These are phyloP conservation scores for Andrena praecox DNA, from an alignment of 2,888 invertebrate species.

Conservation along the genomic window DNA sequence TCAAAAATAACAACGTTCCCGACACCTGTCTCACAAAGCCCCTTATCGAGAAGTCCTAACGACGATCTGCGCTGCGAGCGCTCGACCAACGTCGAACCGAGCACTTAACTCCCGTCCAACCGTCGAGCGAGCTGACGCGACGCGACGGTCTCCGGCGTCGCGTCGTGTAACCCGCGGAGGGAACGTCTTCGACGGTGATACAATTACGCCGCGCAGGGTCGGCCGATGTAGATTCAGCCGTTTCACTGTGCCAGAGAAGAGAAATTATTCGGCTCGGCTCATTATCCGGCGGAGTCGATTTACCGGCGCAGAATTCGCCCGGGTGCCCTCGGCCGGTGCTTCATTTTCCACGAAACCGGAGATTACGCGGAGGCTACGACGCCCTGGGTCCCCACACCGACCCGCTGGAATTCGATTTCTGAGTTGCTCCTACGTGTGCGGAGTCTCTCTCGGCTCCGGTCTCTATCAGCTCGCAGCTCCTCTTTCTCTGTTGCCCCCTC, in stretches of 20 bases:
- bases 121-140: constrained; percentile 26
- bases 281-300: constrained; percentile 64
- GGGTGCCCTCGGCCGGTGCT: constrained; percentile 46
- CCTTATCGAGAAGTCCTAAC: background rate
- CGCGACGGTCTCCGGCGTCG: background rate
- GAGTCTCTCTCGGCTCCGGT: constrained; percentile 13
- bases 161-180: background rate
- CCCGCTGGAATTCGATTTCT: constrained; percentile 73
- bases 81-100: background rate
- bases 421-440: constrained; percentile 58
- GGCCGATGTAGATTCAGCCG: constrained; percentile 35
- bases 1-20: background rate
- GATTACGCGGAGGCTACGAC: constrained; percentile 64
- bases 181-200: constrained; percentile 50
- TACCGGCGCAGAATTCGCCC: constrained; percentile 60
- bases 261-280: constrained; percentile 66
- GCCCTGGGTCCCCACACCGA: constrained; percentile 66
- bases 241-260: constrained; percentile 46
- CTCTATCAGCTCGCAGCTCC: constrained; percentile 6
- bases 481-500: constrained; percentile 12
- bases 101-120: constrained; percentile 17
- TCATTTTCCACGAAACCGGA: constrained; percentile 73
- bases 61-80: background rate
- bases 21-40: too few relatives aligned
- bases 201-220: constrained; percentile 41